Base-by-base conservation (phyloP, 2,113 vertebrate genomes). In the Leiothrix lutea region DNA sequence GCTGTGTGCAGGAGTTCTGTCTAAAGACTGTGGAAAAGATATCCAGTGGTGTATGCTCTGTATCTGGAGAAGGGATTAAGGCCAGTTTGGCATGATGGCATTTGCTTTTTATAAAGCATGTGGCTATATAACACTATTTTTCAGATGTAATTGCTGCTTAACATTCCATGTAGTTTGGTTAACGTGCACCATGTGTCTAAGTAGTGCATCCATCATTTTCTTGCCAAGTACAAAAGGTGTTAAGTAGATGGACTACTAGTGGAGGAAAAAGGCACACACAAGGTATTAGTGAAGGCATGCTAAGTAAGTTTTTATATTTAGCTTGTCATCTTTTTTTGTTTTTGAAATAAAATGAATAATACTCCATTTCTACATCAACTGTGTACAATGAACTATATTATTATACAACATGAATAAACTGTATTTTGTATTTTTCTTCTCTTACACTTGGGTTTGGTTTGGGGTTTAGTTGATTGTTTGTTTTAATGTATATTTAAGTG, bases 51-150 rank as follows among this genome's bases (percentile, higher is more conserved):
- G 8, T 61, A 33, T 61, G 5, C n/a, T 72, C 18, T 72, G 3
- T 82, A 54, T 79, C 90, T 97, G 90, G 73, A 93, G 92, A 92
- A 97, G 58, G 64, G 28, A 86, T 88, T 95, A 88, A 93, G 48
- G n/a, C 64, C 35, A 14, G 61, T 80, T 50, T 82, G 74, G 54
- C 62, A 72, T 29, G 26, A 58, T 88, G 90, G 72, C 54, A 60
- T 80, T 92, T 95, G 28, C 72, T 93, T 92, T 93, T 94, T 90
- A 77, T 94, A 77, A 96, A 95, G 23, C 31, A 23, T 65, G 20
- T 86, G 70, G 65, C 83, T 62, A 17, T 86, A 20, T 64, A 91
- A 67, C 47, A 53, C 60, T 72, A 16, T 57, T 94, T 94, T 95
- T 95, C 85, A 94, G 79, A 44, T 2, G 0, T 47, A 7, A 92